Percentiles rank a stretch among this genome's conserved stretches.
Evolutionary conservation across 2,113 vertebrate species (phyloP).

Genomic region (Rhinolophus ferrumequinum): DNA sequence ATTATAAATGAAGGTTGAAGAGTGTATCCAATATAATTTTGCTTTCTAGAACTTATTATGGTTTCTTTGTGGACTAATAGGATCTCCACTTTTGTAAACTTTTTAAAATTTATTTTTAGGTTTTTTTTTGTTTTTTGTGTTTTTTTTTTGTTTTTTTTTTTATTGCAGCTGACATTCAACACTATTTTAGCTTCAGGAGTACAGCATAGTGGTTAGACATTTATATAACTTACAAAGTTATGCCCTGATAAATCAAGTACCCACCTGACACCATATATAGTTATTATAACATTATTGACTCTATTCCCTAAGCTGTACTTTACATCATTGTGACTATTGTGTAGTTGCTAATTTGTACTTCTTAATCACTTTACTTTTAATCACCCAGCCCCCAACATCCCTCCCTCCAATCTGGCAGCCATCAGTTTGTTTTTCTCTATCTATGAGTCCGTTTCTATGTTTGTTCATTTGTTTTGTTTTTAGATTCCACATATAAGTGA

Average conservation of each 20-base stretch:
- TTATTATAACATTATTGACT: background rate
- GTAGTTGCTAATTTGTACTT: background rate
- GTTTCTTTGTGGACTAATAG: background rate
- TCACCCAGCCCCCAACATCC: too few relatives aligned
- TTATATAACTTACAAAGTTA: background rate
- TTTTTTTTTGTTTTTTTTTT: background rate
- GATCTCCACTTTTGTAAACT: background rate
- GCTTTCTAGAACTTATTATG: background rate
- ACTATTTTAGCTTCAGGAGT: background rate
- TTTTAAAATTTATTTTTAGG: background rate
- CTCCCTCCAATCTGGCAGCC: background rate
- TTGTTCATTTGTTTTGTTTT: too few relatives aligned
- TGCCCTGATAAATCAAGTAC: too few relatives aligned
- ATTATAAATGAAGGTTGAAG: background rate
- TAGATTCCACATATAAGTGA: too few relatives aligned
- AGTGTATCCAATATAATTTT: background rate
- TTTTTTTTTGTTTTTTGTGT: too few relatives aligned
- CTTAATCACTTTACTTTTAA: background rate
- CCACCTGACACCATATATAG: too few relatives aligned
- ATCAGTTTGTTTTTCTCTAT: background rate
- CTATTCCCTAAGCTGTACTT: background rate
- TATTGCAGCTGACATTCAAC: background rate
- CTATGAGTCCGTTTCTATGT: too few relatives aligned
- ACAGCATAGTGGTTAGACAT: background rate
- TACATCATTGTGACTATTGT: background rate